A percentile compares a stretch with the other conserved stretches of the same genome.
Evolutionary conservation across 2,888 invertebrate genomes (phyloP).

Genomic region (Nemotelus pantherinus): DNA sequence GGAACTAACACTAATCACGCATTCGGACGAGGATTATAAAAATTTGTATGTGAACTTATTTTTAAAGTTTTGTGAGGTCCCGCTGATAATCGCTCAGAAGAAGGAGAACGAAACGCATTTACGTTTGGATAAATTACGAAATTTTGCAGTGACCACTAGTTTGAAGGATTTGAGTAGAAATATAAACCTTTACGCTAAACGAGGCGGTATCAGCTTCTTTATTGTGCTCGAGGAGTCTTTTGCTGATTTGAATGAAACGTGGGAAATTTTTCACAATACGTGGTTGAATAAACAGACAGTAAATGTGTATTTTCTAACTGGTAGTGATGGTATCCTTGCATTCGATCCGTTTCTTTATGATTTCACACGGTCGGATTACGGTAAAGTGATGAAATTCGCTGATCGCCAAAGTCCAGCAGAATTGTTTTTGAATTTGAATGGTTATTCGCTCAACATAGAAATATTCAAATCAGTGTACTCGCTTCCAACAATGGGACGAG

Average conservation of each 20-base stretch:
- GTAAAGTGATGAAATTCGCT: slow-evolving; percentile 1
- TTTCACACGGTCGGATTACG: slow-evolving; percentile 22
- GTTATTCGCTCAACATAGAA: slow-evolving; percentile 59
- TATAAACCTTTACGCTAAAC: not conserved
- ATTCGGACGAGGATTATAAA: slow-evolving; percentile 5
- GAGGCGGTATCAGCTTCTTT: slow-evolving; percentile 21
- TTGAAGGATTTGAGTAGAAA: not conserved
- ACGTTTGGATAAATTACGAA: not conserved
- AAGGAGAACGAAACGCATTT: not conserved
- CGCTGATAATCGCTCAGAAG: slow-evolving; percentile 4
- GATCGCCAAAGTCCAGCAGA: slow-evolving; percentile 40
- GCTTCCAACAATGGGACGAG: slow-evolving; percentile 52
- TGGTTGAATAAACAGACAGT: not conserved
- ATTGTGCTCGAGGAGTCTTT: not conserved
- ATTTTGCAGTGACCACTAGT: slow-evolving; percentile 13
- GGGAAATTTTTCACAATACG: slow-evolving; percentile 19
- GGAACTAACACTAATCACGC: not conserved
- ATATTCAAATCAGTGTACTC: slow-evolving; percentile 61
- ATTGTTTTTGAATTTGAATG: slow-evolving; percentile 58
- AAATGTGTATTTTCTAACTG: slow-evolving; percentile 34
- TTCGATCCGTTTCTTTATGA: slow-evolving; percentile 43
- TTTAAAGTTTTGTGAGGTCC: not conserved
- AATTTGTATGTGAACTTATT: slow-evolving; percentile 26
- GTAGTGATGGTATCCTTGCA: slow-evolving; percentile 14
- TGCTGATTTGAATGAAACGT: not conserved